Base-by-base conservation (phyloP, 1,140 invertebrate species). In the Bombus turneri region DNA sequence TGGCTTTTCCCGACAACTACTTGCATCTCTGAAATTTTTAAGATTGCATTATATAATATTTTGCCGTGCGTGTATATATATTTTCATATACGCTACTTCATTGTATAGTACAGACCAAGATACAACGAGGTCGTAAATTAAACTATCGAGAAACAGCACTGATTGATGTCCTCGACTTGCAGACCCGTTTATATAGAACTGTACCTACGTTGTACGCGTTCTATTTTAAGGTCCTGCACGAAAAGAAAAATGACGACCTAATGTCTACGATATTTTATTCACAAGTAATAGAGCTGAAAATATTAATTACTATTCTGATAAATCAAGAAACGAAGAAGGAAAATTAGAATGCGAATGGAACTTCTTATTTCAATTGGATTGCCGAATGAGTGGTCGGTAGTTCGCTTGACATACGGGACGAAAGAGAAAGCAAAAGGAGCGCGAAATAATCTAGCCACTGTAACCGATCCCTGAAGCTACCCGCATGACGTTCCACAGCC, bases 401-500 rank as follows among this genome's bases (percentile, higher is more conserved):
- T 53, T 53, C 47, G 22, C 47, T 53, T 62, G 59, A 62, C 59
- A 62, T 62, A 62, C 59, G 28, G 59, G 47, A 53, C 47, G 47
- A 53, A 53, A 71, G 62, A 88, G 68, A 47, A 71, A 47, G 79
- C 43, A 41, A 80, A 83, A 88, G 68, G 68, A 79, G 76, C 75
- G 76, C 77, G 73, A 88, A 88, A 72, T 64, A 81, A 81, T 81
- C 81, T 81, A 86, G 90, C 93, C 92, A 94, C 93, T 94, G 92
- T 94, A 94, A 94, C 91, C 90, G 91, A 93, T 93, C 92, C 87
- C 87, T 86, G 91, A 90, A 92, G 89, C 91, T 92, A 92, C 92
- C 93, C 93, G 93, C 91, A 93, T 93, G 91, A 74, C 62, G 81
- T 66, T 91, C 88, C 64, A 78, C 37, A 71, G 64, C 72, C 43